phyloP scores from a whole-genome alignment of 2,888 invertebrate genomes.

The Brachyptera risi region DNA sequence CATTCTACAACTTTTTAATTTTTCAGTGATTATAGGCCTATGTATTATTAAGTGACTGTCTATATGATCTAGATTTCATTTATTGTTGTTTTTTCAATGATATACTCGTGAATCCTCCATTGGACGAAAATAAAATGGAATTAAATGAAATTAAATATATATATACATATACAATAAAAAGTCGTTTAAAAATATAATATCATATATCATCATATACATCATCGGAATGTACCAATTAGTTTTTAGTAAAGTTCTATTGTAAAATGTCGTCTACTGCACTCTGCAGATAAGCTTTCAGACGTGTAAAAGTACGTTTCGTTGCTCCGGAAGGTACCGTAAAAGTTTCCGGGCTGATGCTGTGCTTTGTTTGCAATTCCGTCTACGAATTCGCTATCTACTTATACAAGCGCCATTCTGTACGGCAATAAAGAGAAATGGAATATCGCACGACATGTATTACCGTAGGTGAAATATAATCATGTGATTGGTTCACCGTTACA shows the following conservation, averaged over 20 bases:
- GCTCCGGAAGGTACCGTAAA: conserved; percentile 19
- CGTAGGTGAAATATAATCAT: background rate
- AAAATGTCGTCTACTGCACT: background rate
- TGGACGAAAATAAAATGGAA: too few species aligned
- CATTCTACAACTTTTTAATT: too few species aligned
- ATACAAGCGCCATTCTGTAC: background rate
- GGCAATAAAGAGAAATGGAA: conserved; percentile 16
- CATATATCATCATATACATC: too few species aligned
- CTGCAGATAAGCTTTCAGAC: conserved; percentile 15
- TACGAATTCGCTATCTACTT: conserved; percentile 8
- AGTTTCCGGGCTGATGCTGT: conserved; percentile 9
- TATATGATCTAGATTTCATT: too few species aligned
- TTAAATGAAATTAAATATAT: too few species aligned
- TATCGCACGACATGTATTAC: conserved; percentile 2
- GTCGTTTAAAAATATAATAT: too few species aligned
- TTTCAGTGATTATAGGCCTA: too few species aligned
- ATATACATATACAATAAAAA: too few species aligned
- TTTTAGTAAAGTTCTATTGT: background rate
- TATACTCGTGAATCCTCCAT: too few species aligned
- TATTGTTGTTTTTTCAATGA: too few species aligned
- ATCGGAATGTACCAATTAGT: background rate
- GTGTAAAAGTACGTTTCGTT: conserved; percentile 7
- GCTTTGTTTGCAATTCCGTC: conserved; percentile 18
- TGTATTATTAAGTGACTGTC: too few species aligned
- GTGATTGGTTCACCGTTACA: too few species aligned